A percentile compares a stretch with the other conserved stretches of the same genome.
These are phyloP conservation scores for Cremastinae sp. DNA, from an alignment of 2,888 invertebrate genomes.

Conservation along the genomic window DNA sequence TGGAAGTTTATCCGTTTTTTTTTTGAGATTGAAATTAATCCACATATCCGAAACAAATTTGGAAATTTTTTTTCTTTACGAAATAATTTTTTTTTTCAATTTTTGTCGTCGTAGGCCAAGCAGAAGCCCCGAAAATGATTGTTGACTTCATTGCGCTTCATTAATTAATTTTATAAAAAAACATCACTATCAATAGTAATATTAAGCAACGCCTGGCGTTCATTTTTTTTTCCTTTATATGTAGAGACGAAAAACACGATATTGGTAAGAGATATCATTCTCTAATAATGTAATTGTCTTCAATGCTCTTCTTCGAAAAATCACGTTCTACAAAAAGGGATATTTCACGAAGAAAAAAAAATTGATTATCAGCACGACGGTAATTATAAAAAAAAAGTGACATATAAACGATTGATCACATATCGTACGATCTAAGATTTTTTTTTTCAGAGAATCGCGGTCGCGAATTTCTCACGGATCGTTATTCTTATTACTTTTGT, in stretches of 20 bases:
- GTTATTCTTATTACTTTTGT: conserved; percentile 26
- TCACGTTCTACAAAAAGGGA: conserved; percentile 47
- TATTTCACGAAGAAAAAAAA: conserved; percentile 15
- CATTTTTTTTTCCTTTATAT: conserved; percentile 32
- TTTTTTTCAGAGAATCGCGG: conserved; percentile 16
- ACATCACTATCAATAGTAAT: conserved; percentile 61
- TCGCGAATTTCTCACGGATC: conserved; percentile 49
- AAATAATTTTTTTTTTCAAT: conserved; percentile 36
- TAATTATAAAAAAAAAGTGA: conserved; percentile 42
- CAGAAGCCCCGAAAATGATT: conserved; percentile 41
- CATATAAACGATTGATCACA: conserved; percentile 31
- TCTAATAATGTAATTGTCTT: conserved; percentile 49
- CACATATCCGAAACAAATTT: conserved; percentile 48
- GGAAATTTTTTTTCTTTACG: conserved; percentile 26
- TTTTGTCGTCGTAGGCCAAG: conserved; percentile 29
- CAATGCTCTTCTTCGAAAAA: conserved; percentile 39
- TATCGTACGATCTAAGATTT: conserved; percentile 44
- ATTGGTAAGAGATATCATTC: conserved; percentile 45
- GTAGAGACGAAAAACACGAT: conserved; percentile 57
- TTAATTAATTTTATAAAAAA: conserved; percentile 63
- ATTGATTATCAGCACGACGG: conserved; percentile 49
- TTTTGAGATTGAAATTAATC: conserved; percentile 45
- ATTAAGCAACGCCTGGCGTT: conserved; percentile 59
- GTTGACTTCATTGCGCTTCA: conserved; percentile 57
- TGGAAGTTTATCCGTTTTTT: conserved; percentile 32